Percentiles rank a stretch among this genome's conserved stretches.
These are phyloP conservation scores for Bradypodion pumilum DNA, from an alignment of 2,797 vertebrate genomes.

Conservation along the genomic window DNA sequence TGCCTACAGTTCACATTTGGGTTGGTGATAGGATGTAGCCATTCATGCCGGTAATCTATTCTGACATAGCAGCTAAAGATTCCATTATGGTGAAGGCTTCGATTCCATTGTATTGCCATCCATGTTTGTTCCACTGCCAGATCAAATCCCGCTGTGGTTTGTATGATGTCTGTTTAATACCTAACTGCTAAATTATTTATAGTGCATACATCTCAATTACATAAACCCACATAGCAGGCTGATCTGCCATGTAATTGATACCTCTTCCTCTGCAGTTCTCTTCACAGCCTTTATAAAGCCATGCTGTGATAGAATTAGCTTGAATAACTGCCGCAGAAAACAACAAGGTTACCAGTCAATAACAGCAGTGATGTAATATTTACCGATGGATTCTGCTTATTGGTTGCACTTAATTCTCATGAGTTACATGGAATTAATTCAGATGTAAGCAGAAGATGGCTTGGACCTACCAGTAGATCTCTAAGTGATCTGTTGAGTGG, in stretches of 20 bases:
- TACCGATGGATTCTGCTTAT: not conserved
- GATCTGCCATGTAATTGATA: not conserved
- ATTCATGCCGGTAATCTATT: conserved; percentile 13
- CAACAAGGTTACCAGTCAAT: not conserved
- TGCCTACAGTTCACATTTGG: not conserved
- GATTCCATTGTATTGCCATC: not conserved
- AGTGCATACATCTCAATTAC: conserved; percentile 30
- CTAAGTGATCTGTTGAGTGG: no score
- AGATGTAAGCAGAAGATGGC: not conserved
- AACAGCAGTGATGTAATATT: no score
- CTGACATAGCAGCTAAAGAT: conserved; percentile 7
- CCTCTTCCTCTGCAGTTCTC: not conserved
- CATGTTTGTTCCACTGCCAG: conserved; percentile 5
- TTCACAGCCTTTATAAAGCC: not conserved
- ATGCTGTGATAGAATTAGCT: not conserved
- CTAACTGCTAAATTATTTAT: conserved; percentile 27
- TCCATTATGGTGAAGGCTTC: conserved; percentile 9
- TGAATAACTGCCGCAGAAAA: not conserved
- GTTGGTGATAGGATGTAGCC: not conserved
- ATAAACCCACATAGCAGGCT: not conserved
- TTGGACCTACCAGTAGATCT: not conserved
- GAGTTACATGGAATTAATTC: not conserved
- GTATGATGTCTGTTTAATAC: conserved; percentile 14
- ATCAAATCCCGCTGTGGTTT: not conserved
- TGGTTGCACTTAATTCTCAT: not conserved